Evolutionary conservation across 2,888 invertebrate genomes (phyloP).

Genomic region (Morpho helenor): DNA sequence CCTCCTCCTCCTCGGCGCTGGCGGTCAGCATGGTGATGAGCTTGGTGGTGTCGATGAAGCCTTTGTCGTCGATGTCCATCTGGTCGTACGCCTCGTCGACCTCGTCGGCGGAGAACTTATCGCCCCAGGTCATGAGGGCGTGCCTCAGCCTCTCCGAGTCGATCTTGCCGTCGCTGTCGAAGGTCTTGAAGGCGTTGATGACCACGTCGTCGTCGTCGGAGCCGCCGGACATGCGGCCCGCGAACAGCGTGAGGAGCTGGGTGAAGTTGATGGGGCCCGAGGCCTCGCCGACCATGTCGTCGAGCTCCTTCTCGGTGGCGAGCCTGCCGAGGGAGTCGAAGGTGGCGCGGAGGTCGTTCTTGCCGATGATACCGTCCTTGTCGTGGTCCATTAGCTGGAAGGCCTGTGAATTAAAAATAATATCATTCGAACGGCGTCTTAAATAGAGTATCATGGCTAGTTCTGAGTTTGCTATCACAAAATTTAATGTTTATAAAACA

Average conservation of each 20-base stretch:
- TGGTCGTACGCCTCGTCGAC: conserved; percentile 96
- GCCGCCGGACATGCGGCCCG: conserved; percentile 94
- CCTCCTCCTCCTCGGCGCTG: conserved; percentile 90
- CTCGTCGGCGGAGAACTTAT: conserved; percentile 93
- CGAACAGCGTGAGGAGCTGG: conserved; percentile 94
- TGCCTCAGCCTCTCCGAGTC: conserved; percentile 94
- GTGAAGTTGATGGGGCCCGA: conserved; percentile 97
- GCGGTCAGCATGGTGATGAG: conserved; percentile 94
- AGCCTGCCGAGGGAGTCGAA: conserved; percentile 96
- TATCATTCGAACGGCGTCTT: too few species aligned
- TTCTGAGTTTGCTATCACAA: not conserved
- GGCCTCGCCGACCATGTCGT: conserved; percentile 92
- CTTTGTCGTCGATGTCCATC: conserved; percentile 94
- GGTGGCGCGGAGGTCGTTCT: conserved; percentile 93
- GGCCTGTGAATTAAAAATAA: conserved; percentile 76
- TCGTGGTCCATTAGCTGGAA: conserved; percentile 98
- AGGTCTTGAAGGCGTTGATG: conserved; percentile 94
- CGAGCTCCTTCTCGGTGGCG: conserved; percentile 93
- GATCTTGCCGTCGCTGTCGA: conserved; percentile 93
- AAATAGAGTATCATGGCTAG: too few species aligned
- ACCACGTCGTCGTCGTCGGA: conserved; percentile 96
- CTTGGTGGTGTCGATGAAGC: conserved; percentile 92
- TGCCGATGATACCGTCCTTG: conserved; percentile 94
- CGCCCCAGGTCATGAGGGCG: conserved; percentile 95
- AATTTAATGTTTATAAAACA: conserved; percentile 51